phyloP scores from a whole-genome alignment of 1,140 invertebrate genomes.

The Brachionus koreanus region DNA sequence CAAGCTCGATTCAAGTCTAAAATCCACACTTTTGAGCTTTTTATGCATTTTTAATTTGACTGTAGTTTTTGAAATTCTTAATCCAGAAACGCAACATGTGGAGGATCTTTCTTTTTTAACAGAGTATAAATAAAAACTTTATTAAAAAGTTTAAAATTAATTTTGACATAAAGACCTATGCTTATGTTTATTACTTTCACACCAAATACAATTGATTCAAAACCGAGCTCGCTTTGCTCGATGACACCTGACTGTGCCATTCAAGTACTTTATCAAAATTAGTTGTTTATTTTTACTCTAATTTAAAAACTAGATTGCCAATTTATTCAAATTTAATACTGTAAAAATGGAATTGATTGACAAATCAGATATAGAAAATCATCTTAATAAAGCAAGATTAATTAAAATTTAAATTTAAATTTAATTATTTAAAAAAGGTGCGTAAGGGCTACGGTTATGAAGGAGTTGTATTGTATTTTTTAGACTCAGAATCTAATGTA shows the following conservation, averaged over 20 bases:
- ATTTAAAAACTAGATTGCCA: slow-evolving; percentile 47
- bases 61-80: slow-evolving; percentile 59
- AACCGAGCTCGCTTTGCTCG: slow-evolving; percentile 49
- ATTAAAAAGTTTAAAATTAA: neutral
- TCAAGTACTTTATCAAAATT: slow-evolving; percentile 47
- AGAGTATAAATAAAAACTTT: slow-evolving; percentile 45
- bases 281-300: neutral
- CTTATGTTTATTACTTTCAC: slow-evolving; percentile 60
- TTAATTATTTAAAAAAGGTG: slow-evolving; percentile 49
- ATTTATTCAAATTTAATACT: slow-evolving; percentile 48
- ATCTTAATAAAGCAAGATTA: slow-evolving; percentile 47
- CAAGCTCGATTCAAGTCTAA: slow-evolving; percentile 46
- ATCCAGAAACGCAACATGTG: slow-evolving; percentile 60
- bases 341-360: slow-evolving; percentile 47
- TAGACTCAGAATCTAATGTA: slow-evolving; percentile 54
- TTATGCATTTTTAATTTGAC: slow-evolving; percentile 53
- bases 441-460: slow-evolving; percentile 56
- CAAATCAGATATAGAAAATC: slow-evolving; percentile 46
- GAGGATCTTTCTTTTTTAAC: slow-evolving; percentile 57
- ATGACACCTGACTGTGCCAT: slow-evolving; percentile 56
- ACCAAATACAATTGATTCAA: slow-evolving; percentile 49
- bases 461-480: slow-evolving; percentile 60
- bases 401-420: neutral
- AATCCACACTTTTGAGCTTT: slow-evolving; percentile 50
- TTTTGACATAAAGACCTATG: slow-evolving; percentile 48